A percentile compares a stretch with the other conserved stretches of the same genome.
Evolutionary conservation across 2,113 vertebrate species (phyloP).

Genomic region (Epinephelus moara): DNA sequence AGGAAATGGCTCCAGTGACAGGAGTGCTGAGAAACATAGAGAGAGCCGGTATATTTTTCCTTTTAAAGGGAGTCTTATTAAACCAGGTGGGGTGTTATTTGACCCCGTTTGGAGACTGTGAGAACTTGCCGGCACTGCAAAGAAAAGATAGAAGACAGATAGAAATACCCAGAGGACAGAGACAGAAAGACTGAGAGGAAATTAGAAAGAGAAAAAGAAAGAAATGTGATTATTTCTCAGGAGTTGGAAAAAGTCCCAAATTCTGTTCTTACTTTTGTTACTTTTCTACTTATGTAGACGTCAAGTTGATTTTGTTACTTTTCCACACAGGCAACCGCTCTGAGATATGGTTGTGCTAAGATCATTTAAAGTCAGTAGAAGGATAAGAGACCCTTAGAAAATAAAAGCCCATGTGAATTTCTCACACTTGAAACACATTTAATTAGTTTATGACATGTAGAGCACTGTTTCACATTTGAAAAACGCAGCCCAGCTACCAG

Average conservation of each 20-base stretch:
- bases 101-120: conserved; percentile 9
- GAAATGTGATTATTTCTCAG: neutral
- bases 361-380: no score
- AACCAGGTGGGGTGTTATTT: conserved; percentile 22
- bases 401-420: no score
- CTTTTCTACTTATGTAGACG: neutral
- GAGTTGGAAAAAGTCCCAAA: neutral
- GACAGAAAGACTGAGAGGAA: conserved; percentile 7
- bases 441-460: no score
- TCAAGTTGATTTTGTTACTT: neutral
- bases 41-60: neutral
- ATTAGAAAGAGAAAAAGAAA: conserved; percentile 9
- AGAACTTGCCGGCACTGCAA: neutral
- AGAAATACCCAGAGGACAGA: conserved; percentile 20
- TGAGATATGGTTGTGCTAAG: no score
- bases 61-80: conserved; percentile 13
- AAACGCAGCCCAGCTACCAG: no score
- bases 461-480: no score
- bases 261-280: neutral
- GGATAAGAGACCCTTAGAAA: no score
- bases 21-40: neutral
- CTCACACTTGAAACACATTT: no score
- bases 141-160: neutral
- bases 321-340: neutral
- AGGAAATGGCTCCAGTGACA: conserved; percentile 47